Conservation (phyloP, 2,113 vertebrate species). For the Tyrannus savana region DNA sequence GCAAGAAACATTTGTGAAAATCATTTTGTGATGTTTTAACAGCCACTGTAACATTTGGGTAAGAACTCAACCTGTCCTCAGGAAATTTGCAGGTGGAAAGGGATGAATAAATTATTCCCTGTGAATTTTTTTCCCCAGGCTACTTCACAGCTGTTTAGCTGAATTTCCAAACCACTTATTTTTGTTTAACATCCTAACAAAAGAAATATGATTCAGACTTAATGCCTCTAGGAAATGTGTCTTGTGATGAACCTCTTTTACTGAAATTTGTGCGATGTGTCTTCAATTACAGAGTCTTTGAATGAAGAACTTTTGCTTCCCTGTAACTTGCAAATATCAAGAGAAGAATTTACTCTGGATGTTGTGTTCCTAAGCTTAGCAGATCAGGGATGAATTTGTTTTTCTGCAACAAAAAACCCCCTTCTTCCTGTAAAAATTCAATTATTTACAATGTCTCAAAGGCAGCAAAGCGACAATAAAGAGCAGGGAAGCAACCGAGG, state of each 20-base stretch:
- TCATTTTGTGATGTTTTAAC: background rate
- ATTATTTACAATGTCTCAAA: conserved; percentile 21
- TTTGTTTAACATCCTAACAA: background rate
- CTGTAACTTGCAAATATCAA: background rate
- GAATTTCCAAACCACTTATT: background rate
- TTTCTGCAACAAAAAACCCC: background rate
- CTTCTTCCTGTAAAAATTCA: conserved; percentile 14
- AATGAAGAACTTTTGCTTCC: background rate
- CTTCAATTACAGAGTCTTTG: background rate
- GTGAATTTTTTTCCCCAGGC: background rate
- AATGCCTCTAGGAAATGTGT: background rate
- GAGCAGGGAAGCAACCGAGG: background rate
- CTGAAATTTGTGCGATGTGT: background rate
- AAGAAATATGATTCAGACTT: background rate
- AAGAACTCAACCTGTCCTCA: background rate
- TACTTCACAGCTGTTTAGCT: background rate
- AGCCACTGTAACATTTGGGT: background rate
- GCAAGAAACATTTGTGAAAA: background rate
- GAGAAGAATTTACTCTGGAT: background rate
- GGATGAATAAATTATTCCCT: background rate
- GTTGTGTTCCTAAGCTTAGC: background rate
- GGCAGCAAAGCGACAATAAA: background rate
- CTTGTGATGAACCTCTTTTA: background rate
- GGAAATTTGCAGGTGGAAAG: conserved; percentile 13
- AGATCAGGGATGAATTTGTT: background rate